phyloP scores from a whole-genome alignment of 35 echinoderm and acorn worm species.

The Lytechinus pictus region DNA sequence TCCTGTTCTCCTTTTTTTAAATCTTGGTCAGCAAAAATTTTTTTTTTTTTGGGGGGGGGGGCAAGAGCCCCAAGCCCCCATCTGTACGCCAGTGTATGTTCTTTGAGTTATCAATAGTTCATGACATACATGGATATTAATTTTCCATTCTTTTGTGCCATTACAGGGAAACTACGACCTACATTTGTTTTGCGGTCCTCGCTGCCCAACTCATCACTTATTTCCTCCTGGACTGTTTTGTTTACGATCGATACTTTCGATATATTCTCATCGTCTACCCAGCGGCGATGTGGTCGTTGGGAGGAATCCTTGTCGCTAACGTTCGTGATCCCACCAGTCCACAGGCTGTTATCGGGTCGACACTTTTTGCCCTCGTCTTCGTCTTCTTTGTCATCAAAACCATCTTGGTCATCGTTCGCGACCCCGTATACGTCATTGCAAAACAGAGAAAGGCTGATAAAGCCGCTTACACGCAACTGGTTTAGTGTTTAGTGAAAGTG shows the following conservation, averaged over 20 bases:
- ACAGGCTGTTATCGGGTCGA: not conserved
- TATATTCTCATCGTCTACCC: conserved; percentile 43
- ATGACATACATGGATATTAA: too few species aligned
- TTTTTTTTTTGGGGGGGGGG: too few species aligned
- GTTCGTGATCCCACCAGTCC: not conserved
- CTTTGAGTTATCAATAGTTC: too few species aligned
- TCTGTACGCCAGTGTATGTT: too few species aligned
- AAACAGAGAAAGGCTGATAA: not conserved
- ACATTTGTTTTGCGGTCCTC: not conserved
- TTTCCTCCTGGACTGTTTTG: conserved; percentile 23
- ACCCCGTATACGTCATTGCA: not conserved
- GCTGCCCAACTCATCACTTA: conserved; percentile 27
- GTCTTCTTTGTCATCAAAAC: conserved; percentile 51
- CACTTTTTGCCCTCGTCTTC: not conserved
- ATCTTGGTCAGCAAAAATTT: too few species aligned
- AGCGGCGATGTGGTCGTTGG: conserved; percentile 3
- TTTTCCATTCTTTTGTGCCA: not conserved
- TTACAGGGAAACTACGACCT: conserved; percentile 8
- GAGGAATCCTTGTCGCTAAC: not conserved
- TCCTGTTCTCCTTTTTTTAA: too few species aligned
- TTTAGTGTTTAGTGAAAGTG: not conserved
- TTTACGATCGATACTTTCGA: conserved; percentile 23
- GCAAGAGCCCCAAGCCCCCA: too few species aligned
- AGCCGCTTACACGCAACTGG: not conserved
- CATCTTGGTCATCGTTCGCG: not conserved